These are phyloP conservation scores for Polydrusus cervinus DNA, from an alignment of 2,888 invertebrate genomes.

Conservation along the genomic window DNA sequence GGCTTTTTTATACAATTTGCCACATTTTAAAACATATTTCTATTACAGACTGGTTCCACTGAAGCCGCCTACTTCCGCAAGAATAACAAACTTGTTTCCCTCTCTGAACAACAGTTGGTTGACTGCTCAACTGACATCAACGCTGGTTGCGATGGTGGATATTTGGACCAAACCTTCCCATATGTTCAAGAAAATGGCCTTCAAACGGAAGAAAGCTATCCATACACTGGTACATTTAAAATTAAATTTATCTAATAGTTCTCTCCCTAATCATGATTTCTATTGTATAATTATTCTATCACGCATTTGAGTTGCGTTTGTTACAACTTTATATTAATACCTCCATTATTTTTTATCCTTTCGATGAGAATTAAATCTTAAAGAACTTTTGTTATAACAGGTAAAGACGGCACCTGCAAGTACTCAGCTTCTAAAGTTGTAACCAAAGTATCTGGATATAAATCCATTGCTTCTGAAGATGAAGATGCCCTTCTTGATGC, in stretches of 20 bases:
- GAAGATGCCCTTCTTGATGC: slow-evolving; percentile 44
- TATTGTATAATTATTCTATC: no score
- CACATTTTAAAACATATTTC: not conserved
- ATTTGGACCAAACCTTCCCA: slow-evolving; percentile 50
- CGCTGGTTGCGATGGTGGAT: slow-evolving; percentile 55
- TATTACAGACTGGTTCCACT: slow-evolving; percentile 52
- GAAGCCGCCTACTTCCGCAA: slow-evolving; percentile 54
- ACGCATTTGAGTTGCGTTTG: no score
- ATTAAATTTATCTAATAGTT: no score
- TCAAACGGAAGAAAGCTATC: slow-evolving; percentile 55
- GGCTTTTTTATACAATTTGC: not conserved
- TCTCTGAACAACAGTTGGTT: slow-evolving; percentile 58
- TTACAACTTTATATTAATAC: no score
- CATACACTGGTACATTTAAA: slow-evolving; percentile 52
- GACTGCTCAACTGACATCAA: slow-evolving; percentile 54
- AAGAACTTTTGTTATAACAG: not conserved
- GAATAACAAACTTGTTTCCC: slow-evolving; percentile 47
- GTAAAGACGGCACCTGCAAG: slow-evolving; percentile 23
- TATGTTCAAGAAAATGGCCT: slow-evolving; percentile 57
- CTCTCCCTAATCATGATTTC: no score
- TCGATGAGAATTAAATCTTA: no score
- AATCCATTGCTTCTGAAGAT: not conserved
- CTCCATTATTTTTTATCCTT: no score
- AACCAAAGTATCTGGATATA: slow-evolving; percentile 32
- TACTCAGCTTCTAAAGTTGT: slow-evolving; percentile 40